These are phyloP conservation scores for Heteromurus nitidus DNA, from an alignment of 2,888 invertebrate species.

Conservation along the genomic window DNA sequence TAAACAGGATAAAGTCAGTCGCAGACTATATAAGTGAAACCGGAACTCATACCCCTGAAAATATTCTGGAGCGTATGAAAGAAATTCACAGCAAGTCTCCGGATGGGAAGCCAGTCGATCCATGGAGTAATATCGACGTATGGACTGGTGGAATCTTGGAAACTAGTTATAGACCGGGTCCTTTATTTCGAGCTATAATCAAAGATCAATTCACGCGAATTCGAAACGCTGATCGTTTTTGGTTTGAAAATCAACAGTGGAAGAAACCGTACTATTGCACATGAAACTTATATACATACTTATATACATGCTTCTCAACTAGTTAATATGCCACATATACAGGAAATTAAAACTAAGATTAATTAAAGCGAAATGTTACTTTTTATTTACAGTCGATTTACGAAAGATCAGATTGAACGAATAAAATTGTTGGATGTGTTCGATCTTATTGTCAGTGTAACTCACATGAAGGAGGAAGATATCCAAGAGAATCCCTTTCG, in stretches of 20 bases:
- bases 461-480: conserved; percentile 77
- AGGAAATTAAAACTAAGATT: conserved; percentile 3
- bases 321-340: neutral
- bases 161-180: conserved; percentile 77
- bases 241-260: conserved; percentile 78
- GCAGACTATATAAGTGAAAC: conserved; percentile 74
- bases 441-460: conserved; percentile 78
- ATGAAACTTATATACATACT: conserved; percentile 11
- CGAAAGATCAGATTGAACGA: conserved; percentile 76
- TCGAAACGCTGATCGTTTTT: conserved; percentile 79
- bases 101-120: conserved; percentile 22
- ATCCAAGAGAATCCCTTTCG: conserved; percentile 78
- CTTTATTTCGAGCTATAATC: conserved; percentile 78
- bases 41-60: conserved; percentile 72
- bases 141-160: conserved; percentile 80
- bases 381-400: conserved; percentile 77
- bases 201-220: conserved; percentile 79
- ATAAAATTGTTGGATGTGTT: conserved; percentile 77
- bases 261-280: conserved; percentile 69
- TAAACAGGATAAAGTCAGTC: conserved; percentile 74
- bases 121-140: conserved; percentile 78
- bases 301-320: neutral
- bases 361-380: conserved; percentile 1
- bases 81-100: conserved; percentile 53
- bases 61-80: conserved; percentile 56